Conservation (phyloP, 2,797 vertebrate species). For the Fistularia tabacaria region DNA sequence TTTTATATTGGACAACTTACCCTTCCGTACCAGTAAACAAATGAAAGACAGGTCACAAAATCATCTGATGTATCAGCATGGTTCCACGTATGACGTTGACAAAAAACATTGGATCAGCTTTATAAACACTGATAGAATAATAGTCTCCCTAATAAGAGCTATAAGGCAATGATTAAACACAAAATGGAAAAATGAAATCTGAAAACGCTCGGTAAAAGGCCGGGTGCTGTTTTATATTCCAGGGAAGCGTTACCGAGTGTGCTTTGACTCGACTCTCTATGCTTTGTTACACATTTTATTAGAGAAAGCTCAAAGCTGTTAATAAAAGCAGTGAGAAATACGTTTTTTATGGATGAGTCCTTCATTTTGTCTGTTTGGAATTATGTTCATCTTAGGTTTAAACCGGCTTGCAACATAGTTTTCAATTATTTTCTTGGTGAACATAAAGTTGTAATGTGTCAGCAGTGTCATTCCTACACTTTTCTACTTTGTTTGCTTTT, state of each 20-base stretch:
- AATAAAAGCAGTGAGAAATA: neutral
- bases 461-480: neutral
- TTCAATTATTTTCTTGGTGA: neutral
- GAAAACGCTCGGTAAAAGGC: neutral
- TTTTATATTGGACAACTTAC: no score
- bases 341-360: neutral
- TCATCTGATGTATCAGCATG: no score
- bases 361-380: neutral
- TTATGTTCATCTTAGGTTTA: neutral
- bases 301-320: neutral
- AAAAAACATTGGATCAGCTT: no score
- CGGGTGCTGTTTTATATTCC: neutral
- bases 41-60: no score
- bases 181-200: neutral
- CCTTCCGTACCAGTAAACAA: no score
- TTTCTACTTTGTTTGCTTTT: neutral
- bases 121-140: no score
- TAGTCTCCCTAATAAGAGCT: no score
- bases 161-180: no score
- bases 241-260: constrained; percentile 1
- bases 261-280: neutral
- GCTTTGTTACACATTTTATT: neutral
- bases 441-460: neutral
- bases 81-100: no score
- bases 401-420: neutral